A percentile compares a stretch with the other conserved stretches of the same genome.
phyloP scores from a whole-genome alignment of 1,140 invertebrate genomes.

The Nilaparvata lugens region DNA sequence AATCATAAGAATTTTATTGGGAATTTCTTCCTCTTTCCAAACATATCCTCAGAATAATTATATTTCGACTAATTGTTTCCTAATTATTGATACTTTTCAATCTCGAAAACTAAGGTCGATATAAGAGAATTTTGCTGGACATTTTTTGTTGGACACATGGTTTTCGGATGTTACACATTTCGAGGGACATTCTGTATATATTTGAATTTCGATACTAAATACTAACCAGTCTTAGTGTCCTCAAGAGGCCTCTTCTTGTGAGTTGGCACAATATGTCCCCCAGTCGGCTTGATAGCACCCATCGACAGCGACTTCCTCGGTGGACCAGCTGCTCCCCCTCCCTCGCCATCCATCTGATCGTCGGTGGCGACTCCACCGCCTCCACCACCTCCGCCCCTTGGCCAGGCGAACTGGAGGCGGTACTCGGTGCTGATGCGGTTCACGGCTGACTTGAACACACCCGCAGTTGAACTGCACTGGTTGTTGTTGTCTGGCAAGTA shows the following conservation, averaged over 20 bases:
- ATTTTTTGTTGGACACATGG: too few relatives aligned
- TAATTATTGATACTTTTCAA: too few relatives aligned
- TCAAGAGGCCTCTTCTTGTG: constrained; percentile 51
- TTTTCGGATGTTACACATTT: too few relatives aligned
- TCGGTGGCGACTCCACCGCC: constrained; percentile 36
- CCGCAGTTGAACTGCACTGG: constrained; percentile 29
- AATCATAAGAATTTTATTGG: too few relatives aligned
- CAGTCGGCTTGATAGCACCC: constrained; percentile 53
- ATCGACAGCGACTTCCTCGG: constrained; percentile 77
- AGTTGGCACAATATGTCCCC: constrained; percentile 21
- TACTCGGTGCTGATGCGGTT: constrained; percentile 75
- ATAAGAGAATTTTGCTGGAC: too few relatives aligned
- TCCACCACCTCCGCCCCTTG: constrained; percentile 41
- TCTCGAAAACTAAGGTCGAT: too few relatives aligned
- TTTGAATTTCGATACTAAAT: too few relatives aligned
- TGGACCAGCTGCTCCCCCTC: constrained; percentile 1
- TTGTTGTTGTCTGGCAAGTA: constrained; percentile 24
- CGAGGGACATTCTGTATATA: too few relatives aligned
- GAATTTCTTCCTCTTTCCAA: too few relatives aligned
- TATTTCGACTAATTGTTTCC: too few relatives aligned
- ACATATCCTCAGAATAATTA: too few relatives aligned
- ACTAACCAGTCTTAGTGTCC: constrained; percentile 28
- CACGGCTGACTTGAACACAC: constrained; percentile 57
- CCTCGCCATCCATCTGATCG: constrained; percentile 12
- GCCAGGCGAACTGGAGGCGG: constrained; percentile 80